Evolutionary conservation across 1,140 invertebrate genomes (phyloP), one percentile per base, ranked within the genome.

Genomic region (Tyrophagus putrescentiae): DNA sequence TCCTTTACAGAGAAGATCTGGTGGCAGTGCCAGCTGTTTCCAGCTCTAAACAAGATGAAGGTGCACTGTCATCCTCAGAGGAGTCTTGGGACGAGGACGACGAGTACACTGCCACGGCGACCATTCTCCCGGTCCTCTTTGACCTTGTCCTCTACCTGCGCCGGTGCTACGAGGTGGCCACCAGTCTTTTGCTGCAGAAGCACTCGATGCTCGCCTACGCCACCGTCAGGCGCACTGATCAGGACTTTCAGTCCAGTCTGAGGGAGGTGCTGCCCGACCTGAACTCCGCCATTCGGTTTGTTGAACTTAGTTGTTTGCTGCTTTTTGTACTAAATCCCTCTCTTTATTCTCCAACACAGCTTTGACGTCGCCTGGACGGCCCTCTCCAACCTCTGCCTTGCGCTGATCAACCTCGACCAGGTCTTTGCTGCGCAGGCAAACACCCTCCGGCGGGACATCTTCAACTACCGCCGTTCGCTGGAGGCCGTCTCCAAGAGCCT

Each of bases 321-420:
- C 50, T 62, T 13, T 62, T 16, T 25, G 6, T 33, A n/a, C 1
- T 36, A 48, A 29, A 13, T 58, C 48, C 28, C 28, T 42, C 65
- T 70, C 72, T 65, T 60, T 21, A 9, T 48, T 48, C 18, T 48
- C 21, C 21, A n/a, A n/a, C n/a, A n/a, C 31, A 53, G 65, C 21
- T 69, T 70, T 23, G 69, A 79, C 76, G 73, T 73, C 66, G 72
- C 80, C 27, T 77, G 82, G 66, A 78, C 81, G 64, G 74, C 80
- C 63, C 71, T 85, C 7, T 77, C 79, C 16, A 77, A 83, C 67
- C 67, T 86, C 21, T 75, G 87, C 27, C 70, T 77, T n/a, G 75
- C 82, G 42, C 72, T 87, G 4, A 72, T 86, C 9, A 83, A 78
- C 23, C 65, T 88, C 11, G 85, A 88, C 69, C 78, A 81, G 70